Evolutionary conservation across 2,888 invertebrate genomes (phyloP), one percentile per base, ranked within the genome.

Genomic region (Latrodectus elegans): DNA sequence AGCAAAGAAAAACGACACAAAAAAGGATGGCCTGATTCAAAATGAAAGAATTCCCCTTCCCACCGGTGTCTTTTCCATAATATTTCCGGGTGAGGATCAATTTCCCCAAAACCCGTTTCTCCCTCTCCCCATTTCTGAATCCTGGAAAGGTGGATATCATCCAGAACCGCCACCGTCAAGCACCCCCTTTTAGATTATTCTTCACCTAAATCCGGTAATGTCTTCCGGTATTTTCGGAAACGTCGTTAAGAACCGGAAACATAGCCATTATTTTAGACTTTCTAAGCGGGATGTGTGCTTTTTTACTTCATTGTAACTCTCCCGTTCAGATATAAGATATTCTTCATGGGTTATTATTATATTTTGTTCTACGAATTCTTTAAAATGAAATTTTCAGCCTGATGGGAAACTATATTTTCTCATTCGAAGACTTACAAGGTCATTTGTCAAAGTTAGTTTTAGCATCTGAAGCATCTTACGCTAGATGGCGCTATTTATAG

Each of bases 191-290:
- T 64, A 73, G 75, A 86, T 86, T 80, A 86, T 86, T 86, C 86
- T 86, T 75, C 80, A 70, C 86, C 75, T 86, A 75, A 81, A 86
- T 86, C 75, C 86, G 67, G 86, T 86, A 81, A 86, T 86, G 86
- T 80, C 86, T 86, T 86, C 86, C 86, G 86, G 86, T 71, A 86
- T 86, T 86, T 81, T 74, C 75, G 80, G 80, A 86, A 86, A 76
- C 75, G 68, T 80, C 86, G 80, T 86, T 81, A 86, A 86, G 74
- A 60, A 26, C 86, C 80, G 86, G 86, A 86, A 86, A 86, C 80
- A 79, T 72, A 70, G 76, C 76, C 86, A 81, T 86, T 81, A 86
- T 86, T 86, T 68, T 72, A 81, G 70, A 17, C 77, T 70, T 70
- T 75, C 22, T 72, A 71, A 73, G 84, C 77, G 55, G 77, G 73